phyloP scores from a whole-genome alignment of 2,888 invertebrate species.

The Cyaniris semiargus region DNA sequence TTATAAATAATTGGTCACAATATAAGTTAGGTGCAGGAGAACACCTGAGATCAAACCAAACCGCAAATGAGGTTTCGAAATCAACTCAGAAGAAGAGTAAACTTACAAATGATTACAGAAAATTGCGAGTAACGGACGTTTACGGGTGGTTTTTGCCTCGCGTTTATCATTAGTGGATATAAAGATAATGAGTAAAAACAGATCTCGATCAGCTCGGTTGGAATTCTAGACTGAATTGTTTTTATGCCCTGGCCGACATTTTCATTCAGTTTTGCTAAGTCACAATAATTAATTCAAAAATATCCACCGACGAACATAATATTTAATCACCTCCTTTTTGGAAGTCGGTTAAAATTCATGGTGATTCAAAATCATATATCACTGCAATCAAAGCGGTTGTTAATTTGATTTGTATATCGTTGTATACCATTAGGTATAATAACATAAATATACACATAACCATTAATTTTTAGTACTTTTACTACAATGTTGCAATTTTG shows the following conservation, averaged over 20 bases:
- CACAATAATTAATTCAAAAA: too few species aligned
- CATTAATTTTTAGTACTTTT: background rate
- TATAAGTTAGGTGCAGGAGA: constrained; percentile 50
- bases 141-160: constrained; percentile 54
- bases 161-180: constrained; percentile 49
- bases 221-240: background rate
- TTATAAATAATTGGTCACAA: constrained; percentile 42
- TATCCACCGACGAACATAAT: too few species aligned
- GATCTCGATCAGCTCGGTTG: background rate
- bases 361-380: too few species aligned
- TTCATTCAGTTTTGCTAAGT: background rate
- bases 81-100: constrained; percentile 55
- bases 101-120: constrained; percentile 68
- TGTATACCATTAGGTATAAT: too few species aligned
- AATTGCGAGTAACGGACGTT: constrained; percentile 68
- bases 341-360: too few species aligned
- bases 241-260: background rate
- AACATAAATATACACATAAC: background rate
- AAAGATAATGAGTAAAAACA: constrained; percentile 30
- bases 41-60: constrained; percentile 63
- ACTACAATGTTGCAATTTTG: constrained; percentile 7
- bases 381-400: background rate
- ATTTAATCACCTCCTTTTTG: too few species aligned
- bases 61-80: constrained; percentile 71
- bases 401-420: background rate